These are phyloP conservation scores for Gallinago solitaria DNA, from an alignment of 2,797 vertebrate species.

Conservation along the genomic window DNA sequence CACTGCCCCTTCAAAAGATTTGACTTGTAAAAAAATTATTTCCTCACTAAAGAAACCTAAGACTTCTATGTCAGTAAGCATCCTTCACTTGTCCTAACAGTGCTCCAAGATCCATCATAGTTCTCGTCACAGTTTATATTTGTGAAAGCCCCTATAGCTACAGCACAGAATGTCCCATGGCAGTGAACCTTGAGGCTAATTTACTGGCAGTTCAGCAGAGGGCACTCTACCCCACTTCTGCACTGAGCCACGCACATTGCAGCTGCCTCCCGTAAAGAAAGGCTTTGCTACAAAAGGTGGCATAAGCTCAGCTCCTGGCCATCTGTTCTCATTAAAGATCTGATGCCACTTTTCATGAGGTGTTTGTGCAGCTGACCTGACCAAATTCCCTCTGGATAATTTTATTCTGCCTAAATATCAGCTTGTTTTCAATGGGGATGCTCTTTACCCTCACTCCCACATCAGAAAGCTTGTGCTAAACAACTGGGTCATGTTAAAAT, in stretches of 20 bases:
- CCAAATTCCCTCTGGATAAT: neutral
- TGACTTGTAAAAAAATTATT: neutral
- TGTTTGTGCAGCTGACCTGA: neutral
- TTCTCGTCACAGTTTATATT: neutral
- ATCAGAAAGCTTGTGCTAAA: neutral
- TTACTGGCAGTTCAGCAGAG: neutral
- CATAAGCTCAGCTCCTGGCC: neutral
- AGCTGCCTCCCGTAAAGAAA: neutral
- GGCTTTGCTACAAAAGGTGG: neutral
- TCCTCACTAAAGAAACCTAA: neutral
- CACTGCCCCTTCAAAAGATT: neutral
- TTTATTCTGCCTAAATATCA: neutral
- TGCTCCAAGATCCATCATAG: neutral
- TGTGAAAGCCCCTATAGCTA: neutral
- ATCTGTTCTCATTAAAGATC: neutral
- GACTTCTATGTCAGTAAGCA: neutral
- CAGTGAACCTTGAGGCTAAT: neutral
- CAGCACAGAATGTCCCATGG: neutral
- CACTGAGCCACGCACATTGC: neutral
- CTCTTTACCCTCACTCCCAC: neutral
- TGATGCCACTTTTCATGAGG: neutral
- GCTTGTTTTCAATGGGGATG: neutral
- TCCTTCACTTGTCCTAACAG: neutral
- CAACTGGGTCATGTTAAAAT: neutral
- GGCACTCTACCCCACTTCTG: neutral